Base-by-base conservation (phyloP, 2,113 vertebrate species). In the Fulmarus glacialis region DNA sequence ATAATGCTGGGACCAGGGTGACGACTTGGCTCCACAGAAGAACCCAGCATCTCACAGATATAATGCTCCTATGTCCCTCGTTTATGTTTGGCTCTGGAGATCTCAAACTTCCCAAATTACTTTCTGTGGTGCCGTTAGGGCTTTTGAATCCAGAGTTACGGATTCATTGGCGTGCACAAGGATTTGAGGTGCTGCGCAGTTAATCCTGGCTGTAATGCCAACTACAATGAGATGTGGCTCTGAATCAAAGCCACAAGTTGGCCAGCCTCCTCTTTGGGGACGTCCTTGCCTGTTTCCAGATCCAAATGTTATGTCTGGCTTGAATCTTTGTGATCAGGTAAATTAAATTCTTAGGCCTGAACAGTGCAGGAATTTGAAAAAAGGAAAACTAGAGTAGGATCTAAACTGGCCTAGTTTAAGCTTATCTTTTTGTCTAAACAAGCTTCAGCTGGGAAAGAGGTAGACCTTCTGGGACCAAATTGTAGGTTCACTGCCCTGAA, bases 191-290 rank as follows among this genome's bases (percentile, higher is more conserved):
- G 47, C 56, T 67, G 7, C 6, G 2, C 63, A 32, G 53, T 64
- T 86, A 23, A 60, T 81, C 82, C 60, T 79, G 75, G 11, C 59
- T 81, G 52, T 52, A 81, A 47, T 58, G 40, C 63, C 42, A 74
- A 0, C 72, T 79, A n/a, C 83, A 87, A 11, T 75, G 70, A 82
- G 67, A 72, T 55, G 47, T 79, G 67, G 55, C 60, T 78, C 72
- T 87, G 67, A 71, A 74, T 71, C 68, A 87, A 89, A 95, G 72
- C 59, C 52, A 59, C 26, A 47, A 45, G 38, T 55, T 94, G 86
- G 56, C 59, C 75, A 84, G 2, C 23, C 43, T 72, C 43, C 43
- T 84, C 72, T 78, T 10, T 36, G 48, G 60, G 30, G 48, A 45
- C 40, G 48, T 59, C 53, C 59, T 91, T 78, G 36, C 36, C 42